A percentile compares a stretch with the other conserved stretches of the same genome.
phyloP scores from a whole-genome alignment of 2,888 invertebrate genomes.

The Lasiommata megera region DNA sequence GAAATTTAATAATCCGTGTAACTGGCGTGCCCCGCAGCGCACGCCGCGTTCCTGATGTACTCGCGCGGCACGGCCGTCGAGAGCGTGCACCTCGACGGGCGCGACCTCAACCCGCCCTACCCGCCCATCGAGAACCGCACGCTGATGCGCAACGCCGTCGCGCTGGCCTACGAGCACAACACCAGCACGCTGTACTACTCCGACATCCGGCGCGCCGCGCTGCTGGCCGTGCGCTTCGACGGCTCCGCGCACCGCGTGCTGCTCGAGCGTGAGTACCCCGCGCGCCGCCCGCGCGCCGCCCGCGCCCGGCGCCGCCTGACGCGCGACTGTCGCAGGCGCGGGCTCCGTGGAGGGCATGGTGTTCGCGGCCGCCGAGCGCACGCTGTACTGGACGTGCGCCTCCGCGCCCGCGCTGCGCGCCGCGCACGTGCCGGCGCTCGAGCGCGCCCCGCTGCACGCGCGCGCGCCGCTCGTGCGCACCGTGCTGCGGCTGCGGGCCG shows the following conservation, averaged over 20 bases:
- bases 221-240: slow-evolving; percentile 91
- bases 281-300: slow-evolving; percentile 89
- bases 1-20: too few relatives aligned
- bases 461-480: slow-evolving; percentile 56
- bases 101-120: slow-evolving; percentile 89
- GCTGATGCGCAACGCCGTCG: slow-evolving; percentile 92
- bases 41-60: slow-evolving; percentile 91
- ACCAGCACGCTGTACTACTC: slow-evolving; percentile 89
- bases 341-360: slow-evolving; percentile 94
- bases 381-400: slow-evolving; percentile 93
- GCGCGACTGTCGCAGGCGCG: slow-evolving; percentile 83
- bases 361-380: slow-evolving; percentile 84
- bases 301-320: slow-evolving; percentile 87
- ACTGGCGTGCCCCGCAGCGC: slow-evolving; percentile 80
- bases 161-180: slow-evolving; percentile 89
- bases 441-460: slow-evolving; percentile 31
- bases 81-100: slow-evolving; percentile 87
- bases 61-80: slow-evolving; percentile 91
- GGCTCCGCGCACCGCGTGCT: slow-evolving; percentile 87
- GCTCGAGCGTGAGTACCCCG: slow-evolving; percentile 85
- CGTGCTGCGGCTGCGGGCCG: slow-evolving; percentile 83
- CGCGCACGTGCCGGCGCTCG: slow-evolving; percentile 37
- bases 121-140: slow-evolving; percentile 86
- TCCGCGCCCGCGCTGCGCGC: slow-evolving; percentile 82
- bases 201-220: slow-evolving; percentile 92